Conservation (phyloP, 1,140 invertebrate genomes). For the Nasonia longicornis region DNA sequence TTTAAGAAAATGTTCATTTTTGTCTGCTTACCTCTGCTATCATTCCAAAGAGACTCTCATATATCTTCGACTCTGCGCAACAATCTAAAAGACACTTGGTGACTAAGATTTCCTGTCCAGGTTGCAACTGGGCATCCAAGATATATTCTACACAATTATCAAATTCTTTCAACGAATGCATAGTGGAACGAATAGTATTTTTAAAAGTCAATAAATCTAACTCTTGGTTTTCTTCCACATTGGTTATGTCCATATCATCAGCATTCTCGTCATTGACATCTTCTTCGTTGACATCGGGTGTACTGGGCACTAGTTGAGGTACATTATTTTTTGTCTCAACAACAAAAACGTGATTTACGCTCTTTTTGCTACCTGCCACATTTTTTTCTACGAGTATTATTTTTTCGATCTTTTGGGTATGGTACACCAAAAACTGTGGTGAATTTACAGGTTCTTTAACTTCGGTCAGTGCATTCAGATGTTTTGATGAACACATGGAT, state of each 20-base stretch:
- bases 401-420: neutral
- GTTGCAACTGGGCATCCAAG: conserved; percentile 10
- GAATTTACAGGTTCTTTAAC: conserved; percentile 6
- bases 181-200: conserved; percentile 17
- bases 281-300: neutral
- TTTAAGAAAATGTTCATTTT: neutral
- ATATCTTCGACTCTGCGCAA: conserved; percentile 38
- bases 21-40: conserved; percentile 30
- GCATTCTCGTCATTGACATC: conserved; percentile 19
- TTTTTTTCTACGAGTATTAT: neutral
- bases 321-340: neutral
- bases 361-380: neutral
- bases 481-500: conserved; percentile 19
- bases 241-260: neutral
- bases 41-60: conserved; percentile 31
- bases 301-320: neutral
- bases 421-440: conserved; percentile 10
- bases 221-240: conserved; percentile 1
- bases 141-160: conserved; percentile 28
- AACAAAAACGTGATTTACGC: neutral
- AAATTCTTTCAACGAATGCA: conserved; percentile 32
- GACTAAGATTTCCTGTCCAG: conserved; percentile 28
- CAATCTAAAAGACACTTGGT: conserved; percentile 37
- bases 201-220: conserved; percentile 35
- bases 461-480: conserved; percentile 24